Percentiles rank a stretch among this genome's conserved stretches.
Evolutionary conservation across 2,888 invertebrate species (phyloP).

Genomic region (Euzetes globulus): DNA sequence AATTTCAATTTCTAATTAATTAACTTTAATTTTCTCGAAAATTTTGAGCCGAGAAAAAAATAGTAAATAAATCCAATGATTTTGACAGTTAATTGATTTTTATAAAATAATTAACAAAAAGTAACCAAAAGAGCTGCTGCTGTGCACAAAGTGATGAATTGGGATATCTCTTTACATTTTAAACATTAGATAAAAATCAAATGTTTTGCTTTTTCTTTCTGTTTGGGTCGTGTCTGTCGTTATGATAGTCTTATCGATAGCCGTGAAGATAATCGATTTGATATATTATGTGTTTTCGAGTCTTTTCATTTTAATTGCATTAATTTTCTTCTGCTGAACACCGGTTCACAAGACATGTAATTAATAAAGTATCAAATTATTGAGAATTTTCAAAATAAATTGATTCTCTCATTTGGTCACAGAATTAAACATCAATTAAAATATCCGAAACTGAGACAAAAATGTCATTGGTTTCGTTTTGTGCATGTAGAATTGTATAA

Average conservation of each 20-base stretch:
- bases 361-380: background rate
- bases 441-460: too few relatives aligned
- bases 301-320: background rate
- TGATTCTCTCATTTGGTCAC: too few relatives aligned
- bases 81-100: slow-evolving; percentile 2
- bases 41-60: too few relatives aligned
- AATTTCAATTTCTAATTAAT: too few relatives aligned
- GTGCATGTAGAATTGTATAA: too few relatives aligned
- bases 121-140: background rate
- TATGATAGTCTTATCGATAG: background rate
- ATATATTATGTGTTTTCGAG: background rate
- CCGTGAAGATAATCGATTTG: background rate
- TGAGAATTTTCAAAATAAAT: too few relatives aligned
- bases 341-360: background rate
- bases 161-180: background rate
- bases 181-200: background rate
- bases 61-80: background rate
- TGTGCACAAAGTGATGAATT: background rate
- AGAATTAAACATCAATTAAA: too few relatives aligned
- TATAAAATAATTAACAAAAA: background rate
- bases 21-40: too few relatives aligned
- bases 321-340: background rate
- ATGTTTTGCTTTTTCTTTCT: background rate
- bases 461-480: too few relatives aligned
- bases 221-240: background rate